phyloP scores from a whole-genome alignment of 2,113 vertebrate species.

The Corapipo altera region DNA sequence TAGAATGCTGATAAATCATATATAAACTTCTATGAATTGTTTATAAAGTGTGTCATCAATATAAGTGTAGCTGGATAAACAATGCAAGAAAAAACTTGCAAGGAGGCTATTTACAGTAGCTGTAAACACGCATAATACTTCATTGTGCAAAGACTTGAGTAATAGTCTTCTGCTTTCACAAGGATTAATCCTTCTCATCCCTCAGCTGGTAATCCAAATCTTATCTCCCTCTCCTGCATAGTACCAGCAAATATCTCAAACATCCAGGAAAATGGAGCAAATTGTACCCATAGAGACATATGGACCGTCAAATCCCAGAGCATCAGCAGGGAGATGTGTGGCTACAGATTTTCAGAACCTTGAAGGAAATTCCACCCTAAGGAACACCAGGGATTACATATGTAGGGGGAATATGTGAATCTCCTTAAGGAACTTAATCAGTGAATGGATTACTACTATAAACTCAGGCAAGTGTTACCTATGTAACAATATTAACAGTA shows the following conservation, averaged over 20 bases:
- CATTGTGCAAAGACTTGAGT: background rate
- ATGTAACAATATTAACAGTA: background rate
- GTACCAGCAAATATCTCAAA: background rate
- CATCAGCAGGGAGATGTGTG: background rate
- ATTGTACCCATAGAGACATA: background rate
- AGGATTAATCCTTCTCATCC: background rate
- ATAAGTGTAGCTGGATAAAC: background rate
- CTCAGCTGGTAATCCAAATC: background rate
- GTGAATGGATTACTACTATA: slow-evolving; percentile 9
- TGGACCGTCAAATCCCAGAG: background rate
- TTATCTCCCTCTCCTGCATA: background rate
- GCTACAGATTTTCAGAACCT: background rate
- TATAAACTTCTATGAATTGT: background rate
- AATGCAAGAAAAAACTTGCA: background rate
- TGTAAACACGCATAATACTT: background rate
- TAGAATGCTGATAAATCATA: background rate
- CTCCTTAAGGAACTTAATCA: slow-evolving; percentile 12
- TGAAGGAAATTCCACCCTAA: background rate
- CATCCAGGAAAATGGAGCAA: background rate
- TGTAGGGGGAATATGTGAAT: background rate
- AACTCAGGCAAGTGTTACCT: background rate
- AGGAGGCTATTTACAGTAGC: background rate
- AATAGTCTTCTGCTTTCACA: background rate
- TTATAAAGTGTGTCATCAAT: background rate
- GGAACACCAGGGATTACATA: background rate